These are phyloP conservation scores for Sepiola atlantica DNA, from an alignment of 2,888 invertebrate species.

Conservation along the genomic window DNA sequence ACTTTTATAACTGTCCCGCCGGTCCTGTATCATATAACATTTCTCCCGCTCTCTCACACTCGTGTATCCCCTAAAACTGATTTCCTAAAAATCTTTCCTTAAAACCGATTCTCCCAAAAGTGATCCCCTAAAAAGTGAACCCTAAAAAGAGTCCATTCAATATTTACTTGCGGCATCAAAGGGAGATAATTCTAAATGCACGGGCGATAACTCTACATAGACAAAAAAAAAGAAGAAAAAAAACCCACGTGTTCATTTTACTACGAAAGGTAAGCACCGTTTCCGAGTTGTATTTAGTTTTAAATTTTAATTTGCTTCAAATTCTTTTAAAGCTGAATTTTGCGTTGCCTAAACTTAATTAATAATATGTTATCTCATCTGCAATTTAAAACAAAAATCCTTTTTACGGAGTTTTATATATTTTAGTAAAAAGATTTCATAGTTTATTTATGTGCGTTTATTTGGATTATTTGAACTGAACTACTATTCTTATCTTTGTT, in stretches of 20 bases:
- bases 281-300: background rate
- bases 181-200: background rate
- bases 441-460: background rate
- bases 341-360: background rate
- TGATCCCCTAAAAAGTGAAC: too few species aligned
- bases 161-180: background rate
- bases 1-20: too few species aligned
- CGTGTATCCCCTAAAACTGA: too few species aligned
- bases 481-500: too few species aligned
- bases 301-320: background rate
- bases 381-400: background rate
- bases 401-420: background rate
- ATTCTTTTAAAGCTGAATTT: background rate
- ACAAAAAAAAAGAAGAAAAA: background rate
- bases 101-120: too few species aligned
- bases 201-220: background rate
- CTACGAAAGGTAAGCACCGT: background rate
- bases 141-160: too few species aligned
- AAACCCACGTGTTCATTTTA: background rate
- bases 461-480: background rate
- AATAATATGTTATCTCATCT: background rate
- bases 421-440: background rate
- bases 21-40: too few species aligned
- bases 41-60: too few species aligned
- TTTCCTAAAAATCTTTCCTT: too few species aligned